These are phyloP conservation scores for Enteromius treurensis DNA, from an alignment of 2,797 vertebrate genomes.

Conservation along the genomic window DNA sequence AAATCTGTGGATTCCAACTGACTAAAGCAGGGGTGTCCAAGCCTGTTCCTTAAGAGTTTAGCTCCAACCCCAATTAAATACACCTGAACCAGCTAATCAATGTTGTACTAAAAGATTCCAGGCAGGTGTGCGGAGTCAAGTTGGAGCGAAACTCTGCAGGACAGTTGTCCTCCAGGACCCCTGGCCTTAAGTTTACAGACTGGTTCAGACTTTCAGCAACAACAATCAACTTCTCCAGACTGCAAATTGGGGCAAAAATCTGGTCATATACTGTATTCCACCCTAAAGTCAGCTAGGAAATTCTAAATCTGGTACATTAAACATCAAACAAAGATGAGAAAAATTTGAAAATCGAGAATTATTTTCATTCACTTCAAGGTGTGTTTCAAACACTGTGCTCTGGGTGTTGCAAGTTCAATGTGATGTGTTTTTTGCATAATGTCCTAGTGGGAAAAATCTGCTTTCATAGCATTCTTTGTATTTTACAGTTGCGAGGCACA, in stretches of 20 bases:
- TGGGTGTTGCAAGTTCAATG: neutral
- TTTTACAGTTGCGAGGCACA: too few relatives aligned
- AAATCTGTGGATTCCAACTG: neutral
- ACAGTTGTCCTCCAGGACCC: neutral
- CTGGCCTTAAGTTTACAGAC: neutral
- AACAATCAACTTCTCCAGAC: neutral
- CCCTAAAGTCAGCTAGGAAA: neutral
- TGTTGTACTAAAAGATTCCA: too few relatives aligned
- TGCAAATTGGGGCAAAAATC: neutral
- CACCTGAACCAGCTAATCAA: too few relatives aligned
- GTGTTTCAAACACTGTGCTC: neutral
- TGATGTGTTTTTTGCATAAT: neutral
- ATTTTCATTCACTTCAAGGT: neutral
- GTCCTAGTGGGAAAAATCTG: too few relatives aligned
- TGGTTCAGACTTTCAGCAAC: neutral
- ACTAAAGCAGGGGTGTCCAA: neutral
- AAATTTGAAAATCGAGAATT: neutral
- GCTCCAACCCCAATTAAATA: neutral
- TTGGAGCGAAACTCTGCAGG: neutral
- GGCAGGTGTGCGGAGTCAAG: too few relatives aligned
- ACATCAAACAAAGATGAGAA: neutral
- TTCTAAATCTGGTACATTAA: neutral
- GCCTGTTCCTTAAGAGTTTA: neutral
- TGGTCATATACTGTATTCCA: neutral
- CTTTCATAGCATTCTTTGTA: too few relatives aligned